A percentile compares a stretch with the other conserved stretches of the same genome.
phyloP scores from a whole-genome alignment of 2,113 vertebrate genomes.

The Hippocampus guttulatus region DNA sequence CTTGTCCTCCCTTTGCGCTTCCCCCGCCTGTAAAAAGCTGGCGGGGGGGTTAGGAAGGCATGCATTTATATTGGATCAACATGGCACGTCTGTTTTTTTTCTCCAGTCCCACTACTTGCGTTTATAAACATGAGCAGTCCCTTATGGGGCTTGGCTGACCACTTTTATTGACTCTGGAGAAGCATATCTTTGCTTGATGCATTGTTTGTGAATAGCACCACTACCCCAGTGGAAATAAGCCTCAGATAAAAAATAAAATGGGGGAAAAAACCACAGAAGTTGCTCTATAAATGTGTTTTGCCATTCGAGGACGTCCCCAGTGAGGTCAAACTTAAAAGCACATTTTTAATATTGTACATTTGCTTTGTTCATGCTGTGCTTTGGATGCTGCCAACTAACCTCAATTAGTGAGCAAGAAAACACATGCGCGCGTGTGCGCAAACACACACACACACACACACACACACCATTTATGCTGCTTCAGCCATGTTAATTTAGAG shows the following conservation, averaged over 20 bases:
- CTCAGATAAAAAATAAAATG: constrained; percentile 17
- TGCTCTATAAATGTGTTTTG: constrained; percentile 26
- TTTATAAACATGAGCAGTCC: constrained; percentile 54
- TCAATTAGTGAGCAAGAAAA: constrained; percentile 24
- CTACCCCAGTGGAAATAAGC: constrained; percentile 52
- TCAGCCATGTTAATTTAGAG: constrained; percentile 42
- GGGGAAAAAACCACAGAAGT: constrained; percentile 1
- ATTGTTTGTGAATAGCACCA: constrained; percentile 48
- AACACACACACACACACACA: neutral
- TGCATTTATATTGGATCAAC: constrained; percentile 69
- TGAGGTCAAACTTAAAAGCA: constrained; percentile 21
- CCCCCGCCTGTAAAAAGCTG: constrained; percentile 46
- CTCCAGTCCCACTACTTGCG: constrained; percentile 40
- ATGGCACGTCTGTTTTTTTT: constrained; percentile 40
- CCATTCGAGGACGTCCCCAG: constrained; percentile 23
- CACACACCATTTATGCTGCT: constrained; percentile 11
- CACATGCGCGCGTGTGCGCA: neutral
- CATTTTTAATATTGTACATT: constrained; percentile 42
- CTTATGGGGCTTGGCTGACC: constrained; percentile 49
- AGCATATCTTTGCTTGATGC: constrained; percentile 49
- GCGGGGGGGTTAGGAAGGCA: constrained; percentile 59
- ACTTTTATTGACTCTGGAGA: constrained; percentile 63
- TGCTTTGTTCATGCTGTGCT: constrained; percentile 18
- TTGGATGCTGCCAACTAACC: constrained; percentile 15
- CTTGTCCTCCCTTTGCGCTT: constrained; percentile 39